Evolutionary conservation across 2,797 vertebrate genomes (phyloP).

Genomic region (Pelobates cultripes): DNA sequence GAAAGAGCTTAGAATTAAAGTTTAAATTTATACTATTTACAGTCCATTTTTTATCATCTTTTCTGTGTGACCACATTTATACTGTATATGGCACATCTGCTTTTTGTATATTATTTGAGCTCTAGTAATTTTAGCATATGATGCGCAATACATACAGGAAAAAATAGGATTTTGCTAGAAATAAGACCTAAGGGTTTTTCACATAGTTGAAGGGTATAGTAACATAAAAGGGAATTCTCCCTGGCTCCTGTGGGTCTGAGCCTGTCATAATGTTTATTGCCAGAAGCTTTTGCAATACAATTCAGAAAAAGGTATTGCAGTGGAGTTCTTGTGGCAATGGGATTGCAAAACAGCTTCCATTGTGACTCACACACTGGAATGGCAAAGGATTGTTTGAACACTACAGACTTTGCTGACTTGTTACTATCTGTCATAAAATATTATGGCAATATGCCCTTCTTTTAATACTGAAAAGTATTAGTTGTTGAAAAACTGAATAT

Average conservation of each 20-base stretch:
- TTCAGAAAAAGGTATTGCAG: background rate
- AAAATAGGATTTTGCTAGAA: background rate
- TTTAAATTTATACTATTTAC: too few relatives aligned
- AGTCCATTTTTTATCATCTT: too few relatives aligned
- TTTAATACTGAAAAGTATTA: background rate
- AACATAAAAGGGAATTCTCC: background rate
- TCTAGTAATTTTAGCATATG: too few relatives aligned
- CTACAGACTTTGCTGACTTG: background rate
- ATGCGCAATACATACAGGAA: too few relatives aligned
- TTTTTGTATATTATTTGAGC: too few relatives aligned
- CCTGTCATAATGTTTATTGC: background rate
- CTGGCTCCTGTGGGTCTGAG: background rate
- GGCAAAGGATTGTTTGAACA: background rate
- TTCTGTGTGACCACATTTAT: too few relatives aligned
- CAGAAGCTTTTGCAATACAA: background rate
- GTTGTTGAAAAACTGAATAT: constrained; percentile 2
- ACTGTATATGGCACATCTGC: too few relatives aligned
- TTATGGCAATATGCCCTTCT: constrained; percentile 1
- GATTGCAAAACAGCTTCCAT: background rate
- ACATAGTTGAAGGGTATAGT: background rate
- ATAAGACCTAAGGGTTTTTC: background rate
- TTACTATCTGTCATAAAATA: background rate
- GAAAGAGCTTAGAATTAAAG: too few relatives aligned
- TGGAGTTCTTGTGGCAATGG: background rate
- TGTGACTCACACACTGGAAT: constrained; percentile 12